A percentile compares a stretch with the other conserved stretches of the same genome.
These are phyloP conservation scores for Muricea muricata DNA, from an alignment of 92 coral and sea anemone species.

Conservation along the genomic window DNA sequence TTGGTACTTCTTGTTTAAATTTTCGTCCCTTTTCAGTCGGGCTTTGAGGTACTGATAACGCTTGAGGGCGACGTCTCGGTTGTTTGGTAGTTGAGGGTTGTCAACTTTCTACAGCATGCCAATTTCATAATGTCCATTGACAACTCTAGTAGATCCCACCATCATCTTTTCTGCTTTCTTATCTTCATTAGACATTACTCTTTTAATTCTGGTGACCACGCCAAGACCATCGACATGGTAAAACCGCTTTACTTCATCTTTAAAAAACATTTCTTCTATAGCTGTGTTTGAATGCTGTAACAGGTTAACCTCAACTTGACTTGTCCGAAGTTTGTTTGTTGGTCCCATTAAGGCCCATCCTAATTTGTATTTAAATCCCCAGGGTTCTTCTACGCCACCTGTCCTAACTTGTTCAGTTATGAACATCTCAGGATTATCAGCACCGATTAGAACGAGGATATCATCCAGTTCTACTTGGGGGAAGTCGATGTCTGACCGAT, in stretches of 20 bases:
- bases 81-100: not conserved
- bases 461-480: not conserved
- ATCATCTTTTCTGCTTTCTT: not conserved
- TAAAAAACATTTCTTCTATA: not conserved
- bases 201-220: not conserved
- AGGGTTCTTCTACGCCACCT: constrained; percentile 3
- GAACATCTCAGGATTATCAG: constrained; percentile 10
- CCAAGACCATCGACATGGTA: constrained; percentile 15
- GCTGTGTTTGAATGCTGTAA: constrained; percentile 7
- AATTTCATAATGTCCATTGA: not conserved
- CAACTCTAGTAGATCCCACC: not conserved
- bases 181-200: not conserved
- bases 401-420: not conserved
- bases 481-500: not conserved
- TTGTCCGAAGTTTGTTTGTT: not conserved
- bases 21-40: not conserved
- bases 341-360: constrained; percentile 35
- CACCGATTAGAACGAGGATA: constrained; percentile 1
- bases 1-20: not conserved
- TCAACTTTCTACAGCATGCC: constrained; percentile 1
- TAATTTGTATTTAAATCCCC: constrained; percentile 20
- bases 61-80: constrained; percentile 21
- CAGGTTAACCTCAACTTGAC: constrained; percentile 16
- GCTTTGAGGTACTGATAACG: not conserved
- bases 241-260: not conserved